Evolutionary conservation across 2,888 invertebrate genomes (phyloP).

Genomic region (Epistrophella euchroma): DNA sequence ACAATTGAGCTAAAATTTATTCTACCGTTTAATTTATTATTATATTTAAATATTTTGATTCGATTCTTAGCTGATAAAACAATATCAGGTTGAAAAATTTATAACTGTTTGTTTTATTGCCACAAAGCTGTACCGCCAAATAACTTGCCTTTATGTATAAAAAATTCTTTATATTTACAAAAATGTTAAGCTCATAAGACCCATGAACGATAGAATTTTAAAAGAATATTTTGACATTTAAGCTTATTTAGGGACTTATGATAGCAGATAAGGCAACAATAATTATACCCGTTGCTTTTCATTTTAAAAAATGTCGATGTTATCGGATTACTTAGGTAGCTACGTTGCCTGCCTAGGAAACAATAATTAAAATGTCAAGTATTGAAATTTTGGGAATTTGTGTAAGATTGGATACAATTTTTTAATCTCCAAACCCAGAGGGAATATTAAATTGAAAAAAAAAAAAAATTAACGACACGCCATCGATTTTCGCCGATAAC

Average conservation of each 20-base stretch:
- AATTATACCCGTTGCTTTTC: background rate
- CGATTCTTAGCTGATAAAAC: background rate
- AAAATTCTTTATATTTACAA: background rate
- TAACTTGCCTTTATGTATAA: background rate
- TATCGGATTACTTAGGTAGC: background rate
- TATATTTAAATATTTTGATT: background rate
- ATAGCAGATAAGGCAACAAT: background rate
- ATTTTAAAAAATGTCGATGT: background rate
- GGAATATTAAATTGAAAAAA: no score
- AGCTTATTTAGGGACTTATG: background rate
- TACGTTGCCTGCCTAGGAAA: no score
- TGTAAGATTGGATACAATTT: no score
- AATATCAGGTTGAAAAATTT: constrained; percentile 4
- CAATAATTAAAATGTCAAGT: background rate
- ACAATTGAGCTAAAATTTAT: no score
- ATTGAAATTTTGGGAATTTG: no score
- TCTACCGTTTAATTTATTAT: no score
- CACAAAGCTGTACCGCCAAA: background rate
- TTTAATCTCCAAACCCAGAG: no score
- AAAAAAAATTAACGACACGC: no score
- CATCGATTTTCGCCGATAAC: no score
- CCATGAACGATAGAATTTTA: background rate
- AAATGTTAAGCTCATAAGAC: background rate
- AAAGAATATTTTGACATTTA: background rate
- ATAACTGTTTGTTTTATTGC: background rate